phyloP scores from a whole-genome alignment of 1,140 invertebrate genomes.

The Drosophila dunni region DNA sequence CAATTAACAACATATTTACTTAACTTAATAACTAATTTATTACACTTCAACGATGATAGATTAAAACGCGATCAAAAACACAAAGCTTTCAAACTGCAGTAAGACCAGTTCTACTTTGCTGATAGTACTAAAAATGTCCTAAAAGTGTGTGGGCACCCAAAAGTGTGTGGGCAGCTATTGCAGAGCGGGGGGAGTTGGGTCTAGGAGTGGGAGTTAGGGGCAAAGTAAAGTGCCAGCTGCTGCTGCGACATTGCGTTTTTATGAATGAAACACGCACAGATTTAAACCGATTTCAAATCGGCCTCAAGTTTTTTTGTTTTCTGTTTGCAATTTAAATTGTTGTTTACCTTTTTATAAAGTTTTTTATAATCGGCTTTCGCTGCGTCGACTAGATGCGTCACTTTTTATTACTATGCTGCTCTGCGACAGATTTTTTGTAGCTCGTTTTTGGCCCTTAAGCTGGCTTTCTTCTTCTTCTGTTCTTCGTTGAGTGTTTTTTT shows the following conservation, averaged over 20 bases:
- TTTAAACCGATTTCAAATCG: neutral
- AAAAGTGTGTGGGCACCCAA: neutral
- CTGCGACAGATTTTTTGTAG: slow-evolving; percentile 25
- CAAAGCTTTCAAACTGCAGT: no score
- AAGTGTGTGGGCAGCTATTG: neutral
- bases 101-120: no score
- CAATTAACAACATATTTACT: neutral
- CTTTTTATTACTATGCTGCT: slow-evolving; percentile 3
- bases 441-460: slow-evolving; percentile 21
- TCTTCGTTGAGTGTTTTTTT: slow-evolving; percentile 17
- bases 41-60: neutral
- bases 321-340: neutral
- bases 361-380: slow-evolving; percentile 1
- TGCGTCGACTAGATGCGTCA: slow-evolving; percentile 18
- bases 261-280: slow-evolving; percentile 58
- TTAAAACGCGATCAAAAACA: neutral
- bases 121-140: neutral
- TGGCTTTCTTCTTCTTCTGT: slow-evolving; percentile 3
- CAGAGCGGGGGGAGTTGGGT: no score
- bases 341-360: slow-evolving; percentile 24
- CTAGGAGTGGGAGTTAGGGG: neutral
- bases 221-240: slow-evolving; percentile 16
- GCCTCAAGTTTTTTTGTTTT: neutral
- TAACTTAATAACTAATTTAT: neutral
- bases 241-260: slow-evolving; percentile 46